A percentile compares a stretch with the other conserved stretches of the same genome.
Conservation (phyloP, 2,888 invertebrate genomes). For the Drosophila neotestacea region DNA sequence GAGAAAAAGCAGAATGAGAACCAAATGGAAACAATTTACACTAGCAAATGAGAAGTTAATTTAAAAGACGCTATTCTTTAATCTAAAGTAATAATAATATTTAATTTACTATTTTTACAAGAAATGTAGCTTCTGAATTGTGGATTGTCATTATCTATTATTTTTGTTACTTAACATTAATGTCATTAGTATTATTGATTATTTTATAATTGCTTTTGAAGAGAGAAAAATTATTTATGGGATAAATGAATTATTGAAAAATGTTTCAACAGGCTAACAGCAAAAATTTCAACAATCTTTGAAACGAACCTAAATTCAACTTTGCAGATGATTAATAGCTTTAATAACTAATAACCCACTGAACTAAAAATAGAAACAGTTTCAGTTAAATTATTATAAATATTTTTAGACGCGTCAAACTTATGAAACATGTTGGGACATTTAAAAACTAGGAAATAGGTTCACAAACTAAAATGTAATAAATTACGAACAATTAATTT, state of each 20-base stretch:
- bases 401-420: conserved; percentile 5
- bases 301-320: conserved; percentile 1
- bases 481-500: background rate
- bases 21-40: background rate
- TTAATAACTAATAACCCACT: conserved; percentile 16
- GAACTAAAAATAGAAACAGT: conserved; percentile 17
- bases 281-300: background rate
- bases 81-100: background rate
- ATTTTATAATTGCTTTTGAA: background rate
- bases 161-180: no score
- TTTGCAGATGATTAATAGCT: conserved; percentile 14
- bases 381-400: conserved; percentile 4
- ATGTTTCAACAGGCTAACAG: conserved; percentile 11
- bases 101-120: background rate
- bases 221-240: background rate
- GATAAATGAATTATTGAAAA: background rate
- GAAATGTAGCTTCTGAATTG: background rate
- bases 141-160: background rate
- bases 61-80: background rate
- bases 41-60: background rate
- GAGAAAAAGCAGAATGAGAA: background rate
- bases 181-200: background rate
- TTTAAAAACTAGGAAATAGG: background rate
- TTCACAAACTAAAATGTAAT: background rate
- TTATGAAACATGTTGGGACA: background rate